Percentiles rank a stretch among this genome's conserved stretches.
Conservation (phyloP, 2,113 vertebrate genomes). For the Corythornis madagascariensis region DNA sequence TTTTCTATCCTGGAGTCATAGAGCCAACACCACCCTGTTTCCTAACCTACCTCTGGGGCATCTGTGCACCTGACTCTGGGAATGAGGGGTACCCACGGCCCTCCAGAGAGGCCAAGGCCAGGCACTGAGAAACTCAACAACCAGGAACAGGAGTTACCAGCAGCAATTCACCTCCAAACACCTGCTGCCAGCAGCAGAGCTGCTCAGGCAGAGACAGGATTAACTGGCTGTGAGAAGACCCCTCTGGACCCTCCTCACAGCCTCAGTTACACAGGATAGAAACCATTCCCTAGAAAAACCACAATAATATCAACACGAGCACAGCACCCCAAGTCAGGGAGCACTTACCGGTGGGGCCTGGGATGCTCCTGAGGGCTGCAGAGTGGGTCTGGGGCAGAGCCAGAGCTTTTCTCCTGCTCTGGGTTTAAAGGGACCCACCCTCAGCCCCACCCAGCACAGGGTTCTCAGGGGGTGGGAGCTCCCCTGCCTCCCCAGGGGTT, state of each 20-base stretch:
- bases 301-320: no score
- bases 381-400: neutral
- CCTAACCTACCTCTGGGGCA: neutral
- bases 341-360: accelerated
- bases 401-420: neutral
- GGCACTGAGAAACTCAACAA: neutral
- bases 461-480: neutral
- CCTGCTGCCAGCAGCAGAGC: neutral
- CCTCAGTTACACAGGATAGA: no score
- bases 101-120: neutral
- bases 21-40: neutral
- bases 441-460: neutral
- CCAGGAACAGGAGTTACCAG: accelerated
- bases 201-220: neutral
- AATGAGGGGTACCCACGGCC: neutral
- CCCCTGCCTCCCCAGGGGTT: neutral
- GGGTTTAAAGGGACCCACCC: neutral
- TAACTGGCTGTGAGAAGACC: accelerated
- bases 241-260: neutral
- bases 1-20: neutral
- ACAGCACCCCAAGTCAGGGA: neutral
- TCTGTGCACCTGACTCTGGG: neutral
- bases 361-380: neutral
- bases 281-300: neutral
- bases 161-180: neutral